Evolutionary conservation across 2,888 invertebrate genomes (phyloP), one percentile per base, ranked within the genome.

Genomic region (Prionchulus punctatus): DNA sequence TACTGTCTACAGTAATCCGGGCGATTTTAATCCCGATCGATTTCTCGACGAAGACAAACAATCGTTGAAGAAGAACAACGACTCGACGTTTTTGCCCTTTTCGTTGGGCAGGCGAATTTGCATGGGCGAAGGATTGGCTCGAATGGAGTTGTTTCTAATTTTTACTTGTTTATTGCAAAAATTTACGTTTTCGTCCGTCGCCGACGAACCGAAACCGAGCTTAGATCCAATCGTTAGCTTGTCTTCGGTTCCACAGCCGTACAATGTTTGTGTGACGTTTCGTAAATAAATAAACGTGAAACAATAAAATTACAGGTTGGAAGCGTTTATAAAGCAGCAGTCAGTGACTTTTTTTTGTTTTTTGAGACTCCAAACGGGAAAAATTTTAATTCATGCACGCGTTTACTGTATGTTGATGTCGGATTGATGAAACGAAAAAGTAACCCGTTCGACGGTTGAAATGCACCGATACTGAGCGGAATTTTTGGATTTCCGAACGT

Each of bases 11-110:
- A 54, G 58, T 25, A 36, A 57, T 2, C 64, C 66, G 2, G 59
- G 65, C 7, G 43, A 48, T 4, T 67, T 66, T 55, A 48, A 56
- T 4, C 66, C 65, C 25, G 62, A 63, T 26, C 59, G 66, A 43
- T 66, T 62, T 57, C 27, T 65, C 1, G 58, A 60, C 28, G 43
- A 43, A 1, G 56, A 54, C n/a, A 47, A 47, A 3, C 3, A 50
- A 23, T 3, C 4, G 4, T 25, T 54, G 7, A 7, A 26, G n/a
- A 21, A 53, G 28, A 26, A 51, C 23, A 47, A 54, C 3, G n/a
- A n/a, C n/a, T n/a, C n/a, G n/a, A 2, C 7, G 21, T 43, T 54
- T 15, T 26, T 49, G 3, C 54, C 54, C 23, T 54, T 54, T 49
- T 28, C 30, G 43, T 12, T 54, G 51, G 54, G 54, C 3, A 36